phyloP scores from a whole-genome alignment of 2,888 invertebrate genomes.

The Drosophila multiciliata region DNA sequence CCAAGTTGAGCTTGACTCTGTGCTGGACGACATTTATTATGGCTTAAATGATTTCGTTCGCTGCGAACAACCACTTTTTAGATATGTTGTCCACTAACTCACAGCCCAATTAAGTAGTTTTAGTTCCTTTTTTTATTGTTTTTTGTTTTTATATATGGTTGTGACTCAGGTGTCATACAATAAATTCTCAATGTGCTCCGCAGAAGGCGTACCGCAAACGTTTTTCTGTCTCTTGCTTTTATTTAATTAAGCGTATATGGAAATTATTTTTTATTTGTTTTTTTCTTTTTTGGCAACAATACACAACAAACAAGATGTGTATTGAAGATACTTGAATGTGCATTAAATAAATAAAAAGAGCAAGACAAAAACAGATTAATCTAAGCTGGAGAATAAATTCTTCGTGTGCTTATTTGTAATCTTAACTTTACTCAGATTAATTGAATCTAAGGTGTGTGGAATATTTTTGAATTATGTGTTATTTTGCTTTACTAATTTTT shows the following conservation, averaged over 20 bases:
- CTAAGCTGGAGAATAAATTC: background rate
- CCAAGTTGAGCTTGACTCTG: conserved; percentile 39
- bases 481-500: background rate
- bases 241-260: conserved; percentile 54
- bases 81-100: conserved; percentile 69
- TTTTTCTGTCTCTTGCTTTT: conserved; percentile 25
- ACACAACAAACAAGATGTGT: conserved; percentile 5
- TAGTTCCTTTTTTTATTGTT: conserved; percentile 8
- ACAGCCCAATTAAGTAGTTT: conserved; percentile 66
- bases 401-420: background rate
- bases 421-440: background rate
- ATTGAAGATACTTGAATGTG: conserved; percentile 39
- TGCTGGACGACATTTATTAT: conserved; percentile 38
- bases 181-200: conserved; percentile 58
- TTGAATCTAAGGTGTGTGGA: background rate
- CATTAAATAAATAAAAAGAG: conserved; percentile 10
- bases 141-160: conserved; percentile 51
- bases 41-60: conserved; percentile 32
- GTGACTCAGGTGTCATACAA: conserved; percentile 67
- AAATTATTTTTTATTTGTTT: conserved; percentile 17
- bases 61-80: conserved; percentile 33
- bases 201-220: conserved; percentile 59
- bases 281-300: conserved; percentile 16
- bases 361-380: background rate
- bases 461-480: background rate